phyloP scores from a whole-genome alignment of 2,888 invertebrate genomes.

The Leptodirus hochenwartii region DNA sequence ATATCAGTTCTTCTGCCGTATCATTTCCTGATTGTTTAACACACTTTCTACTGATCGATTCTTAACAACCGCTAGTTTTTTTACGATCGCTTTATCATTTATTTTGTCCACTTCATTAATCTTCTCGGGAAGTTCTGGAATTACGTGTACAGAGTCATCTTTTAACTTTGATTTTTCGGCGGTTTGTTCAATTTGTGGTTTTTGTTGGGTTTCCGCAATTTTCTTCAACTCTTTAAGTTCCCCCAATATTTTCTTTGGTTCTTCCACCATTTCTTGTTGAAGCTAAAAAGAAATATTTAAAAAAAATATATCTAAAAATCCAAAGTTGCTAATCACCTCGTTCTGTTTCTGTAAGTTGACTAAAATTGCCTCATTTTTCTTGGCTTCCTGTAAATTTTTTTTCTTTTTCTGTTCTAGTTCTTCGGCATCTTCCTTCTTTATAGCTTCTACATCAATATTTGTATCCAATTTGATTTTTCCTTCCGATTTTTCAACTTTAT shows the following conservation, averaged over 20 bases:
- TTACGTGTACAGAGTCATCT: no score
- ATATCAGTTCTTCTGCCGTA: no score
- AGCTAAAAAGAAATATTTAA: no score
- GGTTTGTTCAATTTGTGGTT: slow-evolving; percentile 5
- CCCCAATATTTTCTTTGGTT: slow-evolving; percentile 43
- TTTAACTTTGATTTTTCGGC: no score
- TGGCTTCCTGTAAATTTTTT: no score
- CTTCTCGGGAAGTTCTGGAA: no score
- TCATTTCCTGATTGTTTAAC: no score
- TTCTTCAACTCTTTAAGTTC: slow-evolving; percentile 28
- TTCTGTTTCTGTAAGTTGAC: slow-evolving; percentile 17
- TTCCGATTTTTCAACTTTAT: slow-evolving; percentile 11
- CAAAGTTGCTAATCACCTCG: slow-evolving; percentile 34
- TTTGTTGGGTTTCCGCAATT: background rate
- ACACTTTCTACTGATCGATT: no score
- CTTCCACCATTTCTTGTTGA: slow-evolving; percentile 47
- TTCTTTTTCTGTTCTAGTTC: slow-evolving; percentile 25
- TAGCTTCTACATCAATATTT: slow-evolving; percentile 28
- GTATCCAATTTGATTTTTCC: slow-evolving; percentile 21
- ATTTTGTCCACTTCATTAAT: no score
- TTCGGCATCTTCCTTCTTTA: slow-evolving; percentile 27
- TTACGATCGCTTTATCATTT: no score
- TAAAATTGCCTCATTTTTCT: slow-evolving; percentile 5
- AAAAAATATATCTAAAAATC: no score
- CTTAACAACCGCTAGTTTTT: no score